phyloP scores from a whole-genome alignment of 2,113 vertebrate genomes.

The Neogale vison region DNA sequence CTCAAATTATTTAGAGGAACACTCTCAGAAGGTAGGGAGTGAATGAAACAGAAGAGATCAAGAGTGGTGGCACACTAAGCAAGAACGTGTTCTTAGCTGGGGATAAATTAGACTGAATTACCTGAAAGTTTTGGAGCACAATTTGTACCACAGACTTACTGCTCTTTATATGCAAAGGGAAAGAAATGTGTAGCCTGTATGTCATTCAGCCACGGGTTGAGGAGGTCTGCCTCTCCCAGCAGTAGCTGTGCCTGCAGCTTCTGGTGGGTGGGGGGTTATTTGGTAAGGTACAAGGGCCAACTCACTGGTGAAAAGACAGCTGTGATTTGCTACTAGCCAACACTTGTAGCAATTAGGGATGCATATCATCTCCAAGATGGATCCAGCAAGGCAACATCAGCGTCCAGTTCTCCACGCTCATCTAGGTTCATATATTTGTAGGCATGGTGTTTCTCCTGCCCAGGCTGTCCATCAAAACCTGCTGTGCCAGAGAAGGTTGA shows the following conservation, averaged over 20 bases:
- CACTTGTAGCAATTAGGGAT: not conserved
- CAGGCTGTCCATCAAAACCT: not conserved
- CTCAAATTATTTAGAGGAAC: not conserved
- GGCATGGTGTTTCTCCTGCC: not conserved
- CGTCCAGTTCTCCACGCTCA: not conserved
- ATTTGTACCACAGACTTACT: not conserved
- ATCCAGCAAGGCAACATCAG: not conserved
- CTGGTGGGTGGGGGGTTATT: fast-evolving
- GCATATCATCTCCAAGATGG: not conserved
- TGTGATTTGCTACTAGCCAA: not conserved
- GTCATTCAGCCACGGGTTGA: not conserved
- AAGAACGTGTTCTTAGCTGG: not conserved
- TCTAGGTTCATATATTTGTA: too few species aligned
- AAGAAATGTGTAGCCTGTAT: not conserved
- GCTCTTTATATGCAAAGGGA: not conserved
- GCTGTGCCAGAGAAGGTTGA: not conserved
- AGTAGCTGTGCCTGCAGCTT: not conserved
- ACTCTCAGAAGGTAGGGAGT: not conserved
- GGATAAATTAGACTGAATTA: not conserved
- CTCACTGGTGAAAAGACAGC: not conserved
- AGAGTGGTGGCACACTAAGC: not conserved
- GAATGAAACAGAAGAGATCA: not conserved
- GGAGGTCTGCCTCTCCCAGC: not conserved
- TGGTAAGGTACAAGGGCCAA: not conserved
- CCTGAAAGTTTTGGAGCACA: not conserved